These are phyloP conservation scores for Prunella fulvescens DNA, from an alignment of 2,113 vertebrate species.

Conservation along the genomic window DNA sequence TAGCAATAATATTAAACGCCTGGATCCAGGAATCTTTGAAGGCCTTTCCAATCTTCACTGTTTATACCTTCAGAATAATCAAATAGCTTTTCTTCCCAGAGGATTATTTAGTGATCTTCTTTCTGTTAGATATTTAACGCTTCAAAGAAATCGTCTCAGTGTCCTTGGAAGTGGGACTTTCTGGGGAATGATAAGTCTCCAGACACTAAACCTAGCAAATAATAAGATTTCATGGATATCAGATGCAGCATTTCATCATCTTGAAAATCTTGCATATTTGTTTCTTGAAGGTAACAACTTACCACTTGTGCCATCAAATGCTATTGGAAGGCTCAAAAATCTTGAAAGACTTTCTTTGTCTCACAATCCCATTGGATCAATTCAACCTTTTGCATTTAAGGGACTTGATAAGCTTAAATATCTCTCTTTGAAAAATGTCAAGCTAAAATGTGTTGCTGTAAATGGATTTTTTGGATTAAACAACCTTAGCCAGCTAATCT, in stretches of 20 bases:
- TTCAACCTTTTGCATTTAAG: slow-evolving; percentile 71
- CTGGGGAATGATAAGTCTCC: slow-evolving; percentile 62
- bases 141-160: slow-evolving; percentile 64
- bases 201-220: slow-evolving; percentile 69
- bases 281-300: slow-evolving; percentile 72
- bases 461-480: slow-evolving; percentile 69
- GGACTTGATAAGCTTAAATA: slow-evolving; percentile 65
- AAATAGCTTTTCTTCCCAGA: slow-evolving; percentile 66
- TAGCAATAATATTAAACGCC: slow-evolving; percentile 70
- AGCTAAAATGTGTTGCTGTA: slow-evolving; percentile 59
- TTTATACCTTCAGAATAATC: slow-evolving; percentile 71
- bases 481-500: slow-evolving; percentile 68
- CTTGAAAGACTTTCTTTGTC: slow-evolving; percentile 73
- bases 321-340: slow-evolving; percentile 64
- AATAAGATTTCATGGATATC: slow-evolving; percentile 72
- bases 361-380: slow-evolving; percentile 62
- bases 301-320: slow-evolving; percentile 64
- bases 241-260: slow-evolving; percentile 63
- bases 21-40: slow-evolving; percentile 69
- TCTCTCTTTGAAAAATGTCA: slow-evolving; percentile 65
- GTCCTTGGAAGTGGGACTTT: slow-evolving; percentile 62
- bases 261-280: slow-evolving; percentile 67
- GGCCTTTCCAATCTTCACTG: slow-evolving; percentile 66
- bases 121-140: slow-evolving; percentile 65
- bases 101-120: slow-evolving; percentile 69